Evolutionary conservation across 1,140 invertebrate species (phyloP).

Genomic region (Copidosoma floridanum): DNA sequence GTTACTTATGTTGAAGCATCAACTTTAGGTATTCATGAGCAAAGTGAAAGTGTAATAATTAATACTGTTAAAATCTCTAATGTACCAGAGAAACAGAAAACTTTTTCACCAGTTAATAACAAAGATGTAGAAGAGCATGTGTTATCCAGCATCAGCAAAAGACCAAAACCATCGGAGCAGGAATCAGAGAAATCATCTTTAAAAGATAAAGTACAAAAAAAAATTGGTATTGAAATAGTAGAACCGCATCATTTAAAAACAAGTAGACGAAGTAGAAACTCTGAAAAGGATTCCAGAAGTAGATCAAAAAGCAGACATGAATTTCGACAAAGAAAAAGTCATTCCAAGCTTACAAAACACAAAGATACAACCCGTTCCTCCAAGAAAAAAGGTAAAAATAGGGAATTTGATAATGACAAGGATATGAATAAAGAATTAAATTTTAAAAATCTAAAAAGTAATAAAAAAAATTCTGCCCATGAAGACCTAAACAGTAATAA

Average conservation of each 20-base stretch:
- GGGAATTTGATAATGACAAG: constrained; percentile 4
- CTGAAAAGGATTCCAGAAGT: neutral
- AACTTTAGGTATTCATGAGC: neutral
- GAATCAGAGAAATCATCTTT: constrained; percentile 22
- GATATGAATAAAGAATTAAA: neutral
- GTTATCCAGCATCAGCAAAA: neutral
- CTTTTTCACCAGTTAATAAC: neutral
- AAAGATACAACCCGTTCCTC: too few species aligned
- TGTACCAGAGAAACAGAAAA: too few species aligned
- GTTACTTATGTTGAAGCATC: neutral
- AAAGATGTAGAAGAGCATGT: neutral
- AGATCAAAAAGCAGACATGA: constrained; percentile 1
- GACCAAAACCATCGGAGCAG: constrained; percentile 2
- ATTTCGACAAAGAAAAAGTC: neutral
- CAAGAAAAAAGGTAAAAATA: constrained; percentile 20
- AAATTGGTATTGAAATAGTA: constrained; percentile 5
- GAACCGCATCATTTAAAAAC: constrained; percentile 10
- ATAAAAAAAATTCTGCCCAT: neutral
- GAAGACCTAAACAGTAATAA: neutral
- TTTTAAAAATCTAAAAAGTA: neutral
- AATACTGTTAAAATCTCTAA: too few species aligned
- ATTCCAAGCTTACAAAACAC: neutral
- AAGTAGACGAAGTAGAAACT: neutral
- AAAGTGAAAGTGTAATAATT: too few species aligned
- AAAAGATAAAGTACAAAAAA: constrained; percentile 2